Conservation (phyloP, 2,113 vertebrate genomes). For the Boleophthalmus pectinirostris region DNA sequence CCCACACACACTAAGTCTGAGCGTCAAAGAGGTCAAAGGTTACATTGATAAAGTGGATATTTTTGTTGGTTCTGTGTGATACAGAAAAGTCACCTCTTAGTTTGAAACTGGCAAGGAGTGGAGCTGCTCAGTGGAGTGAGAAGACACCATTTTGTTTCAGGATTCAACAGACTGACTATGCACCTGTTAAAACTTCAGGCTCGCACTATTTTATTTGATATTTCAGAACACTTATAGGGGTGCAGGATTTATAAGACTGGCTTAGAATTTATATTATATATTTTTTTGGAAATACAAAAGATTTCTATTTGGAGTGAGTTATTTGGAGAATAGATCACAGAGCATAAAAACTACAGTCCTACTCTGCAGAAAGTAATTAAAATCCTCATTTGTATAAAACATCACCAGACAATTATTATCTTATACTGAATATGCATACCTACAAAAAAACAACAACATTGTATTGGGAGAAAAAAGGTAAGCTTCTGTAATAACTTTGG, state of each 20-base stretch:
- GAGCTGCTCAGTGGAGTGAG: constrained; percentile 29
- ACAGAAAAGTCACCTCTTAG: constrained; percentile 17
- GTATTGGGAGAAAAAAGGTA: no score
- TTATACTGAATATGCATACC: no score
- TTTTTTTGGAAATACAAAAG: no score
- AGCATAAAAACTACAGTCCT: no score
- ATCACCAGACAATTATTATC: no score
- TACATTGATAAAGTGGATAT: constrained; percentile 8
- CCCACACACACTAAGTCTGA: background rate
- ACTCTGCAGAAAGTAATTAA: no score
- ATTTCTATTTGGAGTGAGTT: no score
- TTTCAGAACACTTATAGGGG: background rate
- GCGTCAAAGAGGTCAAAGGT: constrained; percentile 1
- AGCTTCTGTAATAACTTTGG: background rate
- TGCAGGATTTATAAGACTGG: background rate
- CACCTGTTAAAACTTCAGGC: background rate
- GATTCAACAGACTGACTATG: background rate
- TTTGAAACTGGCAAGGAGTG: background rate
- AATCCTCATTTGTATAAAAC: no score
- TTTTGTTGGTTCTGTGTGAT: background rate
- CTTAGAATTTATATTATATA: no score
- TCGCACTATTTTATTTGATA: background rate
- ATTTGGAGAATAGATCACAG: no score
- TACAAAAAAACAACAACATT: no score
- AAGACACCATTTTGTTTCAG: constrained; percentile 5